These are phyloP conservation scores for Mycalesis mineus DNA, from an alignment of 2,888 invertebrate genomes.

Conservation along the genomic window DNA sequence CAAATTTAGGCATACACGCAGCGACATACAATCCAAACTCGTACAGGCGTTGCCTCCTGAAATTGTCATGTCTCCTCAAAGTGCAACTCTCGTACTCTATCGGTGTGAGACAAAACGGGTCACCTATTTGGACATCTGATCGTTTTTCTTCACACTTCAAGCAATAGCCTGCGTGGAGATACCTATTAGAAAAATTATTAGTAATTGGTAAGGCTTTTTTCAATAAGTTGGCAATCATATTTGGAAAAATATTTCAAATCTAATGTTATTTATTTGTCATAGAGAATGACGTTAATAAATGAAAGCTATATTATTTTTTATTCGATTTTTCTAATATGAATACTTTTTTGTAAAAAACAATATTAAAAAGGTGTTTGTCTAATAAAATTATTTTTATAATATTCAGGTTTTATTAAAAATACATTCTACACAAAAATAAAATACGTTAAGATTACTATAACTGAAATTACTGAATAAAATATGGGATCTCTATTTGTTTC, in stretches of 20 bases:
- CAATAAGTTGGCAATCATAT: conserved; percentile 5
- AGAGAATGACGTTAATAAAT: neutral
- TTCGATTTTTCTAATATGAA: no score
- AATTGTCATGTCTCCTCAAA: conserved; percentile 54
- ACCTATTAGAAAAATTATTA: conserved; percentile 13
- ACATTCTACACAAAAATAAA: no score
- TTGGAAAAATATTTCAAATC: neutral
- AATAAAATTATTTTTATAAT: no score
- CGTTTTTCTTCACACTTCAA: conserved; percentile 22
- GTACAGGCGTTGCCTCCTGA: conserved; percentile 52
- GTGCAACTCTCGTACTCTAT: conserved; percentile 46
- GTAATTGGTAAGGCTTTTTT: neutral
- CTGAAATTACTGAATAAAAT: no score
- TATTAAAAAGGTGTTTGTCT: no score
- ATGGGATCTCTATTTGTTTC: no score
- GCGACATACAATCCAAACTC: conserved; percentile 67
- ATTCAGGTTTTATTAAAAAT: no score
- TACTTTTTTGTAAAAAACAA: no score
- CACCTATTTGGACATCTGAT: conserved; percentile 34
- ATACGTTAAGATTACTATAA: no score
- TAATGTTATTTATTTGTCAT: neutral
- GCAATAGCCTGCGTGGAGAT: conserved; percentile 16
- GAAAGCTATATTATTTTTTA: no score
- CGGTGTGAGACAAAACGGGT: conserved; percentile 49
- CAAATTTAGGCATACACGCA: conserved; percentile 63